A percentile compares a stretch with the other conserved stretches of the same genome.
phyloP scores from a whole-genome alignment of 2,113 vertebrate species.

The Sinocyclocheilus grahami region DNA sequence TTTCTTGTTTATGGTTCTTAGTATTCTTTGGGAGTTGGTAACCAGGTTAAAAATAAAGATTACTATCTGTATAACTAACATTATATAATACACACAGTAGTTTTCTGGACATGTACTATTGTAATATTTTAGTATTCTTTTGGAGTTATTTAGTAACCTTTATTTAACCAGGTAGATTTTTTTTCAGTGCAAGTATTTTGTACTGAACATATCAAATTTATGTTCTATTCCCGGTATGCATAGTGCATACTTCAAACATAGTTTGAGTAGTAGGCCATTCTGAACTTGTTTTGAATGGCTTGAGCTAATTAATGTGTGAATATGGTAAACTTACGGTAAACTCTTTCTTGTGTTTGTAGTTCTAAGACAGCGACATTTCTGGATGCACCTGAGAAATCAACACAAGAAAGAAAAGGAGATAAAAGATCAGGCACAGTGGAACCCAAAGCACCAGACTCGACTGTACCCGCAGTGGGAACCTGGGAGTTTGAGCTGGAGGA shows the following conservation, averaged over 20 bases:
- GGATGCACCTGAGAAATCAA: slow-evolving; percentile 22
- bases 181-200: too few species aligned
- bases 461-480: slow-evolving; percentile 79
- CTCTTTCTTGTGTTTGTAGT: slow-evolving; percentile 50
- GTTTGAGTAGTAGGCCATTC: not conserved
- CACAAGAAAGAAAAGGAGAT: slow-evolving; percentile 38
- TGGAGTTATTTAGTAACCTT: too few species aligned
- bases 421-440: not conserved
- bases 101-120: too few species aligned
- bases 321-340: not conserved
- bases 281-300: not conserved
- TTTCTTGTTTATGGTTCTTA: too few species aligned
- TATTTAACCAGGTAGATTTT: too few species aligned
- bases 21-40: too few species aligned
- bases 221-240: not conserved
- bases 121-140: too few species aligned
- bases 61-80: too few species aligned
- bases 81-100: too few species aligned
- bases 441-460: slow-evolving; percentile 15
- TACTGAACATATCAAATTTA: too few species aligned
- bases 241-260: not conserved
- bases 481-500: slow-evolving; percentile 98
- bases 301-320: not conserved
- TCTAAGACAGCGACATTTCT: slow-evolving; percentile 36
- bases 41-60: too few species aligned